Evolutionary conservation across 2,113 vertebrate species (phyloP).

Genomic region (Strigops habroptila): DNA sequence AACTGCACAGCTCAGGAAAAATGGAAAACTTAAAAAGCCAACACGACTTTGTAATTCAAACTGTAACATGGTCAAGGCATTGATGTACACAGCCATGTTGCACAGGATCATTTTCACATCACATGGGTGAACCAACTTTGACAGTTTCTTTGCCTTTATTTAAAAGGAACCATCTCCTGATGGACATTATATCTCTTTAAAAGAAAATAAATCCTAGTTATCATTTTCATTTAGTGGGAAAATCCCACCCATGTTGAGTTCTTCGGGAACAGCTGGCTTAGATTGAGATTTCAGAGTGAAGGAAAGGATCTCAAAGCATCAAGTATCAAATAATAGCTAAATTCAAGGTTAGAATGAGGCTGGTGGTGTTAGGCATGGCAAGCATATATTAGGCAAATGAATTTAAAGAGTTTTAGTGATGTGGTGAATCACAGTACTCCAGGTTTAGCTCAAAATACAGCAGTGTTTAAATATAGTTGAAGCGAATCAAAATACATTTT

Average conservation of each 20-base stretch:
- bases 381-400: background rate
- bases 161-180: background rate
- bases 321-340: slow-evolving; percentile 17
- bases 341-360: background rate
- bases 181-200: background rate
- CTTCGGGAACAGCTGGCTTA: slow-evolving; percentile 30
- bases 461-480: background rate
- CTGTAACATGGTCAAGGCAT: background rate
- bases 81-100: background rate
- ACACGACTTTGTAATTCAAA: background rate
- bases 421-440: background rate
- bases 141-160: background rate
- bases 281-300: slow-evolving; percentile 7
- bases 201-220: background rate
- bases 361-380: background rate
- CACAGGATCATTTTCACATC: background rate
- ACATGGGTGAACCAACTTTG: background rate
- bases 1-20: background rate
- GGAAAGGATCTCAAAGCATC: background rate
- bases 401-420: background rate
- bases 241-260: slow-evolving; percentile 23
- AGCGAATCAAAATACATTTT: background rate
- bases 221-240: background rate
- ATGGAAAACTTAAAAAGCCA: background rate
- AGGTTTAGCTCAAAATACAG: background rate